Evolutionary conservation across 2,888 invertebrate species (phyloP).

Genomic region (Pollenia labialis): DNA sequence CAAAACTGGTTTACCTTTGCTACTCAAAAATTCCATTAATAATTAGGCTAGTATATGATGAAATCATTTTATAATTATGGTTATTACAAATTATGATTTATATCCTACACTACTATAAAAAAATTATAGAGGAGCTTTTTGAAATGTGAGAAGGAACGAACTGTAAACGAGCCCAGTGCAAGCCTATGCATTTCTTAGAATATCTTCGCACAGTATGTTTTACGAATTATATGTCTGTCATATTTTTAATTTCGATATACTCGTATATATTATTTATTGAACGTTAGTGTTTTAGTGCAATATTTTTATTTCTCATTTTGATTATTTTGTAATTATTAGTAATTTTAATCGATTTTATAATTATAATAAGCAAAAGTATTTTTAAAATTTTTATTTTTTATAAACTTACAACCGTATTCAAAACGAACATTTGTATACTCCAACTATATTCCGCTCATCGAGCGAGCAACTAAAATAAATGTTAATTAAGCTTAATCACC

Average conservation of each 20-base stretch:
- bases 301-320: constrained; percentile 46
- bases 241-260: constrained; percentile 44
- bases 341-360: constrained; percentile 22
- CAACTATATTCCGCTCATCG: too few relatives aligned
- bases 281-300: constrained; percentile 69
- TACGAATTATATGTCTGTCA: constrained; percentile 41
- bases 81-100: background rate
- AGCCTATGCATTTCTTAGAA: constrained; percentile 59
- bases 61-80: background rate
- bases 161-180: constrained; percentile 50
- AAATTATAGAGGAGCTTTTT: constrained; percentile 37
- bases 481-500: too few relatives aligned
- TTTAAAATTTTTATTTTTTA: constrained; percentile 31
- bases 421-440: too few relatives aligned
- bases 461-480: too few relatives aligned
- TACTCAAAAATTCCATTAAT: constrained; percentile 84
- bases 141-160: constrained; percentile 34
- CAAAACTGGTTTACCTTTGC: constrained; percentile 84
- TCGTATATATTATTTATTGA: constrained; percentile 65
- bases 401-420: too few relatives aligned
- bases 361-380: constrained; percentile 53
- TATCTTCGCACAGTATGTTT: constrained; percentile 56
- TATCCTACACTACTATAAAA: constrained; percentile 28
- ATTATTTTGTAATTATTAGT: background rate
- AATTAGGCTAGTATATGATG: constrained; percentile 76